Evolutionary conservation across 1,140 invertebrate species (phyloP).

Genomic region (Zaprionus kolodkinae): DNA sequence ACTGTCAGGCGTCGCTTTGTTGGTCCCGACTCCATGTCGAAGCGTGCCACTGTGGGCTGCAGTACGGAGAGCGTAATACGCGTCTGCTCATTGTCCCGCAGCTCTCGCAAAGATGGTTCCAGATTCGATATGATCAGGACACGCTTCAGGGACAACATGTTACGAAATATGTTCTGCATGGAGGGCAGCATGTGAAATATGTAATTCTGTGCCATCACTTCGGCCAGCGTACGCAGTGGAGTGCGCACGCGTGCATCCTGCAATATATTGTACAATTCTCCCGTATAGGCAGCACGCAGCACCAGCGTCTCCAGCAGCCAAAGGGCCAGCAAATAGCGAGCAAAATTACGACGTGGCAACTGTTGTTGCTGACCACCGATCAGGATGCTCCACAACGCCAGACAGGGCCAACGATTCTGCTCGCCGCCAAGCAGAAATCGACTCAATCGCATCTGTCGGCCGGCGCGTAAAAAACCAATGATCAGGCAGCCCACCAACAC

Average conservation of each 20-base stretch:
- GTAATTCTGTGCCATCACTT: conserved; percentile 56
- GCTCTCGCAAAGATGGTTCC: not conserved
- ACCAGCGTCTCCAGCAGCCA: conserved; percentile 72
- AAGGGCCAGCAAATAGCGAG: conserved; percentile 57
- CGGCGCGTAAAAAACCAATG: conserved; percentile 40
- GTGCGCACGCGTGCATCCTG: conserved; percentile 62
- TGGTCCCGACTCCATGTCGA: conserved; percentile 40
- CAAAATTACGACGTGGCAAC: conserved; percentile 63
- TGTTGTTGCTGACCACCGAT: conserved; percentile 42
- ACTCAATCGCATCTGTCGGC: not conserved
- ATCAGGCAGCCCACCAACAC: conserved; percentile 42
- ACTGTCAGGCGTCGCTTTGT: conserved; percentile 28
- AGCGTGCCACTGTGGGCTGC: conserved; percentile 41
- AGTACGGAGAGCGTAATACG: conserved; percentile 58
- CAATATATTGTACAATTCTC: conserved; percentile 67
- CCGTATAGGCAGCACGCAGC: conserved; percentile 70
- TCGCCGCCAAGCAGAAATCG: conserved; percentile 65
- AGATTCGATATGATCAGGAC: not conserved
- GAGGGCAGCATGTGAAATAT: conserved; percentile 56
- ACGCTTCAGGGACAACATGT: conserved; percentile 25
- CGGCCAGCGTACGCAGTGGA: conserved; percentile 39
- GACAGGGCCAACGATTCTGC: conserved; percentile 54
- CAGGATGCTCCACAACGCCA: conserved; percentile 58
- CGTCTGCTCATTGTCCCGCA: conserved; percentile 48
- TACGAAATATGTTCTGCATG: conserved; percentile 40